These are phyloP conservation scores for Stercorarius parasiticus DNA, from an alignment of 2,113 vertebrate genomes.

Conservation along the genomic window DNA sequence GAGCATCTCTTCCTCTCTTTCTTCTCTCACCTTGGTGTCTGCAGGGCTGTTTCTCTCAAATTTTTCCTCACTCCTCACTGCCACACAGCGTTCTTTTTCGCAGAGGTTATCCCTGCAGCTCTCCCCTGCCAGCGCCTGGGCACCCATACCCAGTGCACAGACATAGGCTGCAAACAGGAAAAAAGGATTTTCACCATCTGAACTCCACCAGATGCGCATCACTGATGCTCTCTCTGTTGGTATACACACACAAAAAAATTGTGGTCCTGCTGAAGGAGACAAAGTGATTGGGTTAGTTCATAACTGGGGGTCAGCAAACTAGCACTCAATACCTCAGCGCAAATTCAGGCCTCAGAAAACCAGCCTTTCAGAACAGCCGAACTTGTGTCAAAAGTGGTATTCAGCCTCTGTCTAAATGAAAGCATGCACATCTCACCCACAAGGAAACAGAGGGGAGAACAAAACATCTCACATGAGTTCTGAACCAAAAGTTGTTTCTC, in stretches of 20 bases:
- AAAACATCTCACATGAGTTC: neutral
- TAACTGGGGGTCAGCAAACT: neutral
- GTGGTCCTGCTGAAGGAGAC: neutral
- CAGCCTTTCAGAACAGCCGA: neutral
- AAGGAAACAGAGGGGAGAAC: neutral
- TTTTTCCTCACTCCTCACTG: neutral
- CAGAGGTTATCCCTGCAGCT: neutral
- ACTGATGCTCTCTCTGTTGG: no score
- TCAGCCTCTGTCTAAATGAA: neutral
- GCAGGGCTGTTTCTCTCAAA: neutral
- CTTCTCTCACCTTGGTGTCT: neutral
- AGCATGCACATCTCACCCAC: rapidly evolving
- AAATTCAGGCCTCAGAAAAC: neutral
- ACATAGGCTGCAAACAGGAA: neutral
- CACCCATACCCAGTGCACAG: rapidly evolving
- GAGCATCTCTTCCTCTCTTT: neutral
- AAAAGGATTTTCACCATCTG: neutral
- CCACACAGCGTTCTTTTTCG: neutral
- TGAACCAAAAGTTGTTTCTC: neutral
- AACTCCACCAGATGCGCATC: neutral
- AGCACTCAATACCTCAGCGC: neutral
- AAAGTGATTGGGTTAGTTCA: neutral
- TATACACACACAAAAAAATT: neutral
- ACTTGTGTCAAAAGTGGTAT: neutral
- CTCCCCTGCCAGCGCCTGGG: rapidly evolving